phyloP scores from a whole-genome alignment of 1,140 invertebrate species.

The Maconellicoccus hirsutus region DNA sequence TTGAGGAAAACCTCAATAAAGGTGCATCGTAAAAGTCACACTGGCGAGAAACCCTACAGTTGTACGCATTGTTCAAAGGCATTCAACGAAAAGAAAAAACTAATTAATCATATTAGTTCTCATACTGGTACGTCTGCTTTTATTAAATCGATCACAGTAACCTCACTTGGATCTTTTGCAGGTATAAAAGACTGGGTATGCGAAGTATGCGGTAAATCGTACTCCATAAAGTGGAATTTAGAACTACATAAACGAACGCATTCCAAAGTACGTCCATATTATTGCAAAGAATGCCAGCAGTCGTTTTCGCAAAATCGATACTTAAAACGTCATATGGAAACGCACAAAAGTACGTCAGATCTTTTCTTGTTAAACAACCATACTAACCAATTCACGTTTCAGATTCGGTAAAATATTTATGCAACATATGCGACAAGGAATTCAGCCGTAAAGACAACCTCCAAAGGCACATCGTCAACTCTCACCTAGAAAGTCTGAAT shows the following conservation, averaged over 20 bases:
- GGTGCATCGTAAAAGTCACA: not conserved
- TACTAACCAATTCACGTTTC: not conserved
- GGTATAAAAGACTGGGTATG: not conserved
- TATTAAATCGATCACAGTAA: too few relatives aligned
- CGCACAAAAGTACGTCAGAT: not conserved
- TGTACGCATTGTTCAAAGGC: not conserved
- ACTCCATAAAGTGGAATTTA: slow-evolving; percentile 5
- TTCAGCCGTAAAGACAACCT: slow-evolving; percentile 13
- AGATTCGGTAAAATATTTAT: not conserved
- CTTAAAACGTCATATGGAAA: slow-evolving; percentile 11
- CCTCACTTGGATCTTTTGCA: too few relatives aligned
- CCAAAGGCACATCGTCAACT: not conserved
- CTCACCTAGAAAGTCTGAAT: not conserved
- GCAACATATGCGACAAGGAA: not conserved
- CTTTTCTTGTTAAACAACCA: too few relatives aligned
- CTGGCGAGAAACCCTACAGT: not conserved
- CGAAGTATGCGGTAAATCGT: slow-evolving; percentile 1
- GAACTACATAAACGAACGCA: slow-evolving; percentile 6
- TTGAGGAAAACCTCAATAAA: not conserved
- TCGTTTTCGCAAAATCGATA: slow-evolving; percentile 2
- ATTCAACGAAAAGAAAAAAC: slow-evolving; percentile 11
- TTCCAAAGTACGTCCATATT: not conserved
- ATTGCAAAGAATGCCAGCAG: not conserved
- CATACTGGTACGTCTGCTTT: not conserved
- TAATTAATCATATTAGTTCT: not conserved